Percentiles rank a stretch among this genome's conserved stretches.
phyloP scores from a whole-genome alignment of 2,113 vertebrate genomes.

The Tragulus kanchil region DNA sequence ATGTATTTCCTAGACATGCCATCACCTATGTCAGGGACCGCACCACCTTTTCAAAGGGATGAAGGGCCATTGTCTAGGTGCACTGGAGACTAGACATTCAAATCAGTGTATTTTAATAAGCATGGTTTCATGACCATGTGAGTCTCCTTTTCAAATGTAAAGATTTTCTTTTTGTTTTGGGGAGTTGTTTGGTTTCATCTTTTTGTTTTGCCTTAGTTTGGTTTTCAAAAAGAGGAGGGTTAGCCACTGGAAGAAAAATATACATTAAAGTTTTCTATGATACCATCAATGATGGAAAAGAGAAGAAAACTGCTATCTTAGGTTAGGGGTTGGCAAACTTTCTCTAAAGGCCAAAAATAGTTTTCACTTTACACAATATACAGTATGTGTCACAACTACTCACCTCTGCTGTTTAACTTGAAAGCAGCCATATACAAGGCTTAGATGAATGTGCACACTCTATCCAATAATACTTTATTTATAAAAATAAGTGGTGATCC shows the following conservation, averaged over 20 bases:
- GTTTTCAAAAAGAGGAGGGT: not conserved
- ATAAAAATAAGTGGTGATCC: not conserved
- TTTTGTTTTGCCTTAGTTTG: conserved; percentile 50
- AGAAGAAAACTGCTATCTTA: not conserved
- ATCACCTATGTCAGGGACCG: not conserved
- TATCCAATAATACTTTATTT: not conserved
- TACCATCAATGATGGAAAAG: not conserved
- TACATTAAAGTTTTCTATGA: not conserved
- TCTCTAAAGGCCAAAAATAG: not conserved
- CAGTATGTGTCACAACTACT: not conserved
- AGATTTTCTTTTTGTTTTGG: not conserved
- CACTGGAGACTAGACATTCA: no score
- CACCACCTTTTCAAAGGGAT: no score
- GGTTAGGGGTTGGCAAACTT: not conserved
- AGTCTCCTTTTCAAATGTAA: conserved; percentile 20
- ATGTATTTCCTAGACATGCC: not conserved
- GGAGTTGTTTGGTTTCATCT: not conserved
- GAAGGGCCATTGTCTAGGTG: no score
- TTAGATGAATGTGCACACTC: not conserved
- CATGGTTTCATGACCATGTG: not conserved
- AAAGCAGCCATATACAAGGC: not conserved
- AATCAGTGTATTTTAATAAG: not conserved
- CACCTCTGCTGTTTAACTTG: not conserved
- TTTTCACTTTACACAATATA: not conserved
- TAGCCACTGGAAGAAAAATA: not conserved